phyloP scores from a whole-genome alignment of 2,888 invertebrate species.

The Dendrolimus houi region DNA sequence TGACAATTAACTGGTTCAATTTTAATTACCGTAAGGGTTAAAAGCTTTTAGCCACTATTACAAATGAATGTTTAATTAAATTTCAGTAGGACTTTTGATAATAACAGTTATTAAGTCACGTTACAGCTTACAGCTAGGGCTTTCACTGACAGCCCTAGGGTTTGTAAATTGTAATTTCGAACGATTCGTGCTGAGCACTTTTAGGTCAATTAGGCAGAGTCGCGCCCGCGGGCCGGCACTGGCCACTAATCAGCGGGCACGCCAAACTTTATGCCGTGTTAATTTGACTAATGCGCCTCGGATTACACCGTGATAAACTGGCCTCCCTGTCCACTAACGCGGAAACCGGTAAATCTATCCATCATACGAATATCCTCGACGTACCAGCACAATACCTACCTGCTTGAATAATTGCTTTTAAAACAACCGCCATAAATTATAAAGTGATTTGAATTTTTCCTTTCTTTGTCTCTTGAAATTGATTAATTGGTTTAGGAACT shows the following conservation, averaged over 20 bases:
- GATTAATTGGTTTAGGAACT: background rate
- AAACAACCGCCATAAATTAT: background rate
- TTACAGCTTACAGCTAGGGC: too few species aligned
- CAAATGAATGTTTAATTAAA: background rate
- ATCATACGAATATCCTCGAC: slow-evolving; percentile 27
- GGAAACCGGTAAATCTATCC: slow-evolving; percentile 31
- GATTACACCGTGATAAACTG: slow-evolving; percentile 57
- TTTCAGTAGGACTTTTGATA: background rate
- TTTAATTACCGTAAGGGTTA: background rate
- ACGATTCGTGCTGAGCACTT: slow-evolving; percentile 73
- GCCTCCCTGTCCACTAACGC: slow-evolving; percentile 35
- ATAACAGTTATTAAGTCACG: too few species aligned
- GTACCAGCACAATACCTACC: slow-evolving; percentile 9
- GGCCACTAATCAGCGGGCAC: slow-evolving; percentile 66
- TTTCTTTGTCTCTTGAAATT: background rate
- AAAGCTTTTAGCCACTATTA: background rate
- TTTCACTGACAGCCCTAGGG: slow-evolving; percentile 45
- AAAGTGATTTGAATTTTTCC: background rate
- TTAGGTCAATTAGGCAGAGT: slow-evolving; percentile 75
- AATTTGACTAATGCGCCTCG: slow-evolving; percentile 74
- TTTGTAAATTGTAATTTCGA: slow-evolving; percentile 58
- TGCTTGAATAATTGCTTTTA: background rate
- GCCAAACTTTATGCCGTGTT: slow-evolving; percentile 73
- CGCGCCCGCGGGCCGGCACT: slow-evolving; percentile 51
- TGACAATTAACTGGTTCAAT: background rate